A percentile compares a stretch with the other conserved stretches of the same genome.
These are phyloP conservation scores for Psittacula cyanocephala DNA, from an alignment of 2,113 vertebrate genomes.

Conservation along the genomic window DNA sequence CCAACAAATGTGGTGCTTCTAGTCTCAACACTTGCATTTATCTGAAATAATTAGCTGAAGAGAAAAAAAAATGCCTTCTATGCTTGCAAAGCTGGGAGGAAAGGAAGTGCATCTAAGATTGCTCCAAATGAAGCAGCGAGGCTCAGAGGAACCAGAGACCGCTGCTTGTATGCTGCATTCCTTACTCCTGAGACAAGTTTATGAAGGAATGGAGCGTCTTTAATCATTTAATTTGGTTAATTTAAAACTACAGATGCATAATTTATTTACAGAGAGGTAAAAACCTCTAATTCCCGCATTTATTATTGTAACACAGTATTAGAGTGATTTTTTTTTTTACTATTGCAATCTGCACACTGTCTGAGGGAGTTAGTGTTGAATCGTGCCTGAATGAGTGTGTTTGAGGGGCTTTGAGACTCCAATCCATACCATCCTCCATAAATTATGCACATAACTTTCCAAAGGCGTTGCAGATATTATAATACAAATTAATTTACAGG, in stretches of 20 bases:
- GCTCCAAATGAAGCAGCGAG: slow-evolving; percentile 15
- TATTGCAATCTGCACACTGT: slow-evolving; percentile 70
- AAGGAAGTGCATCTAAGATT: slow-evolving; percentile 7
- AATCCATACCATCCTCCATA: slow-evolving; percentile 68
- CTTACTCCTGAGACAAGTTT: slow-evolving; percentile 78
- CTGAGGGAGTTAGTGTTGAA: slow-evolving; percentile 75
- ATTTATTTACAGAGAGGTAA: slow-evolving; percentile 83
- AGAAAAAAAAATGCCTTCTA: slow-evolving; percentile 12
- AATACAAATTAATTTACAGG: slow-evolving; percentile 60
- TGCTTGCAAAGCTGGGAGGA: not conserved
- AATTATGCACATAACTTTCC: slow-evolving; percentile 75
- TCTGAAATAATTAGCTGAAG: slow-evolving; percentile 30
- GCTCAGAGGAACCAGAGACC: slow-evolving; percentile 43
- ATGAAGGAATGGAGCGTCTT: slow-evolving; percentile 86
- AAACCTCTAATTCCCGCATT: slow-evolving; percentile 84
- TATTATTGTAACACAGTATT: slow-evolving; percentile 81
- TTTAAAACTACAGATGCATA: slow-evolving; percentile 81
- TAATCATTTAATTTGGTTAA: slow-evolving; percentile 88
- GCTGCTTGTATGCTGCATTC: slow-evolving; percentile 14
- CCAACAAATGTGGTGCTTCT: not conserved
- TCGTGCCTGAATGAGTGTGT: slow-evolving; percentile 62
- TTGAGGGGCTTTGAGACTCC: slow-evolving; percentile 56
- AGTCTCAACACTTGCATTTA: not conserved
- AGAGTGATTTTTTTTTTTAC: slow-evolving; percentile 69
- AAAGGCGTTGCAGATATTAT: slow-evolving; percentile 45